Base-by-base conservation (phyloP, 2,888 invertebrate genomes). In the Axea sp. region DNA sequence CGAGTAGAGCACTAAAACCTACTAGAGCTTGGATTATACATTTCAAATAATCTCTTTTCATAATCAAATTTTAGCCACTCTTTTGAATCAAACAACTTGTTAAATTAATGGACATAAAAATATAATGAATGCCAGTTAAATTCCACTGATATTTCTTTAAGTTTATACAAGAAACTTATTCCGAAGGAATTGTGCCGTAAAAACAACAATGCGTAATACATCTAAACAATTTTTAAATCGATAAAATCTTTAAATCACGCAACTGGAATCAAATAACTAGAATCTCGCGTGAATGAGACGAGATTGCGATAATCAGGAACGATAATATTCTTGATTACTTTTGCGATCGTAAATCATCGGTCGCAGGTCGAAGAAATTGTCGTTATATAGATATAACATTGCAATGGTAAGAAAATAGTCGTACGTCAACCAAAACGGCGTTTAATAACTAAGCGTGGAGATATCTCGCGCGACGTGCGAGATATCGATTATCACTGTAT, bases 371-470 rank as follows among this genome's bases (percentile, higher is more conserved):
- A 14, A 26, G 53, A 22, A 51, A 35, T 43, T 68, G 68, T 51
- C 68, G 68, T 68, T 68, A 68, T 26, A 53, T 14, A 41, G 19
- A 11, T 41, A 45, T 53, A 53, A 60, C 35, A 41, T 35, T 24
- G 43, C 26, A 49, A 43, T 37, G 57, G 39, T 57, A 51, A 59
- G 57, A 60, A 69, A 60, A 53, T 47, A 60, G 53, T 17, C 53
- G 28, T 69, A 60, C 60, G 45, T 69, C 69, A 69, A 47, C 55
- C 39, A 26, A 33, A 62, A 28, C 57, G 49, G 49, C 47, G 69
- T 45, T 53, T 53, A 59, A 68, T 69, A 51, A 69, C 60, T 69
- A 60, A 60, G 53, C 60, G 59, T 24, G 45, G 68, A 69, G 62
- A 47, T 60, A 47, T 45, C 53, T 53, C 51, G 39, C 45, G 12